Conservation (phyloP, 2,797 vertebrate genomes). For the Todus mexicanus region DNA sequence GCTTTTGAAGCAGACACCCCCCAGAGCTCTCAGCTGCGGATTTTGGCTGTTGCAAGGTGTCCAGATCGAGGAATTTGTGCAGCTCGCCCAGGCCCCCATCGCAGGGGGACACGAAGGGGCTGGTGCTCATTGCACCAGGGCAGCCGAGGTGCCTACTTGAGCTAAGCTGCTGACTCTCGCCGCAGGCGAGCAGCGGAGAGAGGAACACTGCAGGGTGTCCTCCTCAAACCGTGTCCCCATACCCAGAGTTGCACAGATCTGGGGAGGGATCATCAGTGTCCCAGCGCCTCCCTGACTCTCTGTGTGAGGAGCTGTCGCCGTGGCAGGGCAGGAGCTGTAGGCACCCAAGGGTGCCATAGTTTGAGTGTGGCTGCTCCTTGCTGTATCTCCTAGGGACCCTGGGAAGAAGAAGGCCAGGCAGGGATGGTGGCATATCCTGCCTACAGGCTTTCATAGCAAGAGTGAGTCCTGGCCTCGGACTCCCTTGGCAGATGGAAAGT, state of each 20-base stretch:
- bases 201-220: background rate
- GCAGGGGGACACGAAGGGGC: background rate
- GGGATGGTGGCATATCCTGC: background rate
- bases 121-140: accelerated
- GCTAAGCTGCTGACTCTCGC: background rate
- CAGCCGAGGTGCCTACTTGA: background rate
- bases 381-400: background rate
- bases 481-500: background rate
- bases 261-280: background rate
- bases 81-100: background rate
- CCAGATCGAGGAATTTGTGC: background rate
- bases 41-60: background rate
- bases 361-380: background rate
- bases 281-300: background rate
- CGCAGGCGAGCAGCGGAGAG: background rate
- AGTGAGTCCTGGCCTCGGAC: background rate
- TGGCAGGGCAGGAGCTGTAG: background rate
- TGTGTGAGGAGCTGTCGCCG: accelerated
- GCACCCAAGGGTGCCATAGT: background rate
- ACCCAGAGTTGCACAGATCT: background rate
- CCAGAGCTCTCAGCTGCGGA: background rate
- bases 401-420: background rate
- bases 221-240: background rate
- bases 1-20: background rate
- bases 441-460: background rate